Percentiles rank a stretch among this genome's conserved stretches.
Conservation (phyloP, 2,113 vertebrate genomes). For the Gadus chalcogrammus region DNA sequence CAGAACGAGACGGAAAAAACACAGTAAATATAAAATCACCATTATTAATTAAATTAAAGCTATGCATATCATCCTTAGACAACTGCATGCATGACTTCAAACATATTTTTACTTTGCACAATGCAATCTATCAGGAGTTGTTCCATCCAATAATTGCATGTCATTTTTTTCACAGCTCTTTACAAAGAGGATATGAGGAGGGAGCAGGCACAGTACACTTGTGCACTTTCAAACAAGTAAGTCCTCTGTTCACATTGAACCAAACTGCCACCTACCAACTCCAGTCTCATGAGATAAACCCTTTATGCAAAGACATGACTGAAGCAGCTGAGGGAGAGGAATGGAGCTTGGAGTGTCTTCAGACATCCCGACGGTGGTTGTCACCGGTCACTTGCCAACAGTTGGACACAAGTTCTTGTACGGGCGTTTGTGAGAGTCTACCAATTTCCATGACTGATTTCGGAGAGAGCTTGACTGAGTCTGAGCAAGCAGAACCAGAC, state of each 20-base stretch:
- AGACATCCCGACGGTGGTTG: conserved; percentile 27
- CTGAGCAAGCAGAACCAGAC: conserved; percentile 66
- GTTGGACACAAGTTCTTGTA: conserved; percentile 28
- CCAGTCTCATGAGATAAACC: conserved; percentile 51
- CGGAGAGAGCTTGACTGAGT: conserved; percentile 64
- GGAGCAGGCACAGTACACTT: conserved; percentile 41
- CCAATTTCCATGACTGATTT: conserved; percentile 62
- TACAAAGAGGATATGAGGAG: conserved; percentile 57
- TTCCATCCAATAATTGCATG: too few species aligned
- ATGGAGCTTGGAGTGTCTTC: conserved; percentile 52
- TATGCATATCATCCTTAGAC: not conserved
- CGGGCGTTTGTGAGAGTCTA: conserved; percentile 43
- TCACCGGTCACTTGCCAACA: conserved; percentile 29
- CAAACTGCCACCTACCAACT: conserved; percentile 62
- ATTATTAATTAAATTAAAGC: not conserved
- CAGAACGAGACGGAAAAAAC: conserved; percentile 69
- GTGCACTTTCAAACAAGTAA: conserved; percentile 72
- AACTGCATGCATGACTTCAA: too few species aligned
- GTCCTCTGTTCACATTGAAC: conserved; percentile 73
- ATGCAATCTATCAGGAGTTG: too few species aligned
- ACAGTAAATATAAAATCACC: conserved; percentile 45
- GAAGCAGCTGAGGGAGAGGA: conserved; percentile 48
- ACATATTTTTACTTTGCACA: too few species aligned
- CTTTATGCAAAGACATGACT: conserved; percentile 54
- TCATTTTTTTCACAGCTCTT: conserved; percentile 47